Evolutionary conservation across 2,797 vertebrate genomes (phyloP).

Genomic region (Pseudochirops cupreus): DNA sequence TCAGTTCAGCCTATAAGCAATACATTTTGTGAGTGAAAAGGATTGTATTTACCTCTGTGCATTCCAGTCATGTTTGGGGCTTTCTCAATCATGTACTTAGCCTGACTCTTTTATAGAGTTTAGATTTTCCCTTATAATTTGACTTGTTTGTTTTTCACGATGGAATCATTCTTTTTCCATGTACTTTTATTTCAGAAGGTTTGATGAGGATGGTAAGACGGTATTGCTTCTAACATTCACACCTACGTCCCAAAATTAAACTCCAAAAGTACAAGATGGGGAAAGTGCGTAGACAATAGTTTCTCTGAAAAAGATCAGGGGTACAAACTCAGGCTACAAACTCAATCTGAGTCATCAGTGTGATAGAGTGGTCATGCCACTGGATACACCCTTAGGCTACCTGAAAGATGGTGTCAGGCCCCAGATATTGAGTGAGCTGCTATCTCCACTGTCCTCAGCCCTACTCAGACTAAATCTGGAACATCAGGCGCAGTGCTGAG

Average conservation of each 20-base stretch:
- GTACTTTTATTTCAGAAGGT: too few relatives aligned
- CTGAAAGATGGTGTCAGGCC: not conserved
- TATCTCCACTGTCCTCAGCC: not conserved
- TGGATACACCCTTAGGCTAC: not conserved
- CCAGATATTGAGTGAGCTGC: not conserved
- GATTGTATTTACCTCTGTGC: constrained; percentile 74
- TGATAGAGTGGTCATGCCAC: not conserved
- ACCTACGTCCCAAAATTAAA: not conserved
- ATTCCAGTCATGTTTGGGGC: constrained; percentile 56
- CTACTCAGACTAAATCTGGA: not conserved
- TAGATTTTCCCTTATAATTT: constrained; percentile 67
- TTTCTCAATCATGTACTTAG: constrained; percentile 62
- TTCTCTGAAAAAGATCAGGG: not conserved
- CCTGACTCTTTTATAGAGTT: constrained; percentile 36
- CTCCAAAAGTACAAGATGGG: not conserved
- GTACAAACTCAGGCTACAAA: not conserved
- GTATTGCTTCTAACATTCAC: not conserved
- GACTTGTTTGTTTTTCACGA: constrained; percentile 56
- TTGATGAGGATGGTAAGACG: not conserved
- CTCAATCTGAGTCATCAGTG: not conserved
- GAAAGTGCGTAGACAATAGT: not conserved
- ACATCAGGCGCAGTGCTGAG: not conserved
- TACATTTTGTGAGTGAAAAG: constrained; percentile 68
- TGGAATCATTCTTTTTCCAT: constrained; percentile 1
- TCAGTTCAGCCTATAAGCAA: constrained; percentile 73